A percentile compares a stretch with the other conserved stretches of the same genome.
Conservation (phyloP, 2,113 vertebrate species). For the Thermophis baileyi region DNA sequence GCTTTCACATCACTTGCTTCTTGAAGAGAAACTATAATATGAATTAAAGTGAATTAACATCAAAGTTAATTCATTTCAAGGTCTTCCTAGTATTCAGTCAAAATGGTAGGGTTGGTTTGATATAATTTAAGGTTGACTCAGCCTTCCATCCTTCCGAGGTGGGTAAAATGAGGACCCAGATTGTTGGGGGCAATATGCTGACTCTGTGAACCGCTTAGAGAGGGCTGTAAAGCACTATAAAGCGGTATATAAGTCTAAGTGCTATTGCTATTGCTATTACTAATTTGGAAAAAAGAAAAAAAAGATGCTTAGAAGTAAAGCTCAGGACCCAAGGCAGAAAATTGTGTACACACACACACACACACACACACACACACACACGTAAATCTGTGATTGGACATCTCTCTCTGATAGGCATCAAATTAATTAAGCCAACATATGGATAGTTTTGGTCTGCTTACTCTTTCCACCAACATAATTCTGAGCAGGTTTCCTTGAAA, state of each 20-base stretch:
- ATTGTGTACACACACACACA: neutral
- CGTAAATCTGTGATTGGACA: neutral
- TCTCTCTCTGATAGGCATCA: neutral
- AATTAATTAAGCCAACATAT: rapidly evolving
- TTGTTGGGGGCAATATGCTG: too few species aligned
- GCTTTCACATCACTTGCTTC: neutral
- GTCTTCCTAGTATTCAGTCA: neutral
- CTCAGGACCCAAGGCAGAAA: slow-evolving; percentile 3
- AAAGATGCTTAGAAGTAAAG: rapidly evolving
- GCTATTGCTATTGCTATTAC: too few species aligned
- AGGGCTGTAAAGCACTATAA: too few species aligned
- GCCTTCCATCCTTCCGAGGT: too few species aligned
- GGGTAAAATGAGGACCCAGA: too few species aligned
- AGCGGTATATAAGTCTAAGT: too few species aligned
- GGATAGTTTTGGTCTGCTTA: neutral
- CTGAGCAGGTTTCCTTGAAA: neutral
- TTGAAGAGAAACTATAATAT: neutral
- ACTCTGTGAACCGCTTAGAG: too few species aligned
- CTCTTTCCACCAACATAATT: rapidly evolving
- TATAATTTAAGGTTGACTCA: too few species aligned
- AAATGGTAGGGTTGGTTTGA: neutral
- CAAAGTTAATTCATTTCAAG: neutral
- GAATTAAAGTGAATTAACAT: neutral
- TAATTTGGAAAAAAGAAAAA: slow-evolving; percentile 14
- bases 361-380: neutral